Evolutionary conservation across 1,140 invertebrate species (phyloP), one percentile per base, ranked within the genome.

Genomic region (Phymastichus coffea): DNA sequence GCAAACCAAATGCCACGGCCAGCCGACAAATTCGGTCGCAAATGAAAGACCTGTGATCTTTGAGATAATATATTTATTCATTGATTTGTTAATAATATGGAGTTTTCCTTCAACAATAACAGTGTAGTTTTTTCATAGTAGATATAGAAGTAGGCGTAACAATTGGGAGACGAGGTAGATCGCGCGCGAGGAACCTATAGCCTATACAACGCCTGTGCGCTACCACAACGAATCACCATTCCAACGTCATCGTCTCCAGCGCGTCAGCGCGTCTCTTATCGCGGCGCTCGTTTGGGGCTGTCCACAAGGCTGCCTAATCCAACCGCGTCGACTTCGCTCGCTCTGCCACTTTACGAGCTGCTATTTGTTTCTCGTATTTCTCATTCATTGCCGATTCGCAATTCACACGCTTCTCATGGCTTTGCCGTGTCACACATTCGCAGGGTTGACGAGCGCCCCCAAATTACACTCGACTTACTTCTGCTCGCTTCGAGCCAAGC

Each of bases 61-160:
- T 76, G 69, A 78, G 77, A 77, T 70, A 78, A 79, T 79, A 79
- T 78, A 79, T 78, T 79, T 78, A 78, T 78, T 79, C 77, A 68
- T 75, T 79, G 72, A 78, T 78, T 79, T 78, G 68, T 75, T 79
- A 73, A 73, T 75, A 74, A 74, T 79, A 75, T 72, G 72, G 76
- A 79, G 75, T 74, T 78, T 75, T 77, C 12, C 70, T 73, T 77
- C 74, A 78, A 78, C 77, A 79, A 79, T 78, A 79, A 79, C 77
- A 79, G 76, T 77, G 71, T 79, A 75, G 64, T 70, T 65, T 61
- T 54, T 61, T 40, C 48, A 46, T 61, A 61, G 54, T 64, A 67
- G 54, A 46, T 60, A 65, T 72, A n/a, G n/a, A n/a, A 76, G 74
- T 79, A 79, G 76, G 75, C 75, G 77, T 76, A 78, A 78, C 75